Percentiles rank a stretch among this genome's conserved stretches.
Evolutionary conservation across 2,113 vertebrate species (phyloP).

Genomic region (Rhinogobius similis): DNA sequence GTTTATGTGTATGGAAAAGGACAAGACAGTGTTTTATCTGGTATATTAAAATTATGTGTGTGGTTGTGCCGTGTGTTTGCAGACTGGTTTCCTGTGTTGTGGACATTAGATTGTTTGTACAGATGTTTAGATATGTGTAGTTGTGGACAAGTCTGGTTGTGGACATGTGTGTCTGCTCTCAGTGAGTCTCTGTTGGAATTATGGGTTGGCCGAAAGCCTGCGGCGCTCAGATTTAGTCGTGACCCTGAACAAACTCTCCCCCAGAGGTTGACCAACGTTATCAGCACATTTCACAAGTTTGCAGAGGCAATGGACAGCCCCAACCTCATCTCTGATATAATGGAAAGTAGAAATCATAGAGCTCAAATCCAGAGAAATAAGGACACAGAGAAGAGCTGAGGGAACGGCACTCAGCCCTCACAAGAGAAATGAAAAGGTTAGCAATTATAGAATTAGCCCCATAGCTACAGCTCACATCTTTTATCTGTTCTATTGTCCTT

Average conservation of each 20-base stretch:
- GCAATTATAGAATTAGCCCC: slow-evolving; percentile 25
- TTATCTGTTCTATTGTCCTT: neutral
- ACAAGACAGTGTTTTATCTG: neutral
- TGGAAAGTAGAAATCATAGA: slow-evolving; percentile 74
- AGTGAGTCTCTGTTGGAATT: slow-evolving; percentile 86
- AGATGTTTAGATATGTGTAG: neutral
- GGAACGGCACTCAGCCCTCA: slow-evolving; percentile 36
- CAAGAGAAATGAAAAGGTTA: slow-evolving; percentile 2
- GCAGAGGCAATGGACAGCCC: slow-evolving; percentile 50
- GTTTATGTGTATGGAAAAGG: neutral
- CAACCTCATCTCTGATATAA: slow-evolving; percentile 72
- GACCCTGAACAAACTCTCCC: slow-evolving; percentile 86
- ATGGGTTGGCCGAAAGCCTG: slow-evolving; percentile 82
- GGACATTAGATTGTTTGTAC: neutral
- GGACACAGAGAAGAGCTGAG: slow-evolving; percentile 40
- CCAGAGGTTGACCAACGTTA: slow-evolving; percentile 85
- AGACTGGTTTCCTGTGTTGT: neutral
- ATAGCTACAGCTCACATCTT: neutral
- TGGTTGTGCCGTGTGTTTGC: neutral
- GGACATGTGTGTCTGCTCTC: slow-evolving; percentile 44
- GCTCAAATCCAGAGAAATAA: slow-evolving; percentile 65
- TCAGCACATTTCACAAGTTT: slow-evolving; percentile 86
- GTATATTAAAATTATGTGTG: neutral
- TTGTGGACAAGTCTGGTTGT: neutral
- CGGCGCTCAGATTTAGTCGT: slow-evolving; percentile 85